Evolutionary conservation across 2,888 invertebrate genomes (phyloP), one percentile per base, ranked within the genome.

Genomic region (Ectemnius lituratus): DNA sequence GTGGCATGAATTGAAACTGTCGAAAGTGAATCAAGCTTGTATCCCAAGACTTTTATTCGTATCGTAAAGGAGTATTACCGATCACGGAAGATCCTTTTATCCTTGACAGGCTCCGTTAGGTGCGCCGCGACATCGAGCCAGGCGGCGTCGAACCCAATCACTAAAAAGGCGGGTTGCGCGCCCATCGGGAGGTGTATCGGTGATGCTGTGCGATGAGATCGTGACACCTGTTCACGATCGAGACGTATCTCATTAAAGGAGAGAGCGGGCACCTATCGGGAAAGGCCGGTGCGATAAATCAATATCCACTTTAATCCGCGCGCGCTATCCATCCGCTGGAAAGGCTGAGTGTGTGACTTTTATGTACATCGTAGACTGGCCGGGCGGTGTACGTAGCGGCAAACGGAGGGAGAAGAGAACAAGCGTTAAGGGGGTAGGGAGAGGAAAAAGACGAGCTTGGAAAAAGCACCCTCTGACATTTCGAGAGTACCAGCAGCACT

Each of bases 291-390:
- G 62, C 37, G 37, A 57, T 57, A 46, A 62, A 62, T 66, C 61
- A 62, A 67, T 71, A 52, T 62, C 56, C 67, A 27, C 47, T 28
- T 58, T 59, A 18, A 70, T 20, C 59, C 58, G 14, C 58, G 52
- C 58, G 58, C 27, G 27, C 58, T 58, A 58, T 20, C 58, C 16
- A 52, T 52, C n/a, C 52, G 16, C 16, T 52, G 18, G 16, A 16
- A 52, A 16, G 52, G n/a, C 52, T 6, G 16, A 52, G 52, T 18
- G n/a, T 37, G 37, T 52, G 52, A 52, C 16, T 52, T 52, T 16
- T 52, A 52, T 52, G n/a, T 52, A 14, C 16, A 52, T 52, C n/a
- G 52, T 5, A n/a, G 52, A 52, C 52, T 4, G 16, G 11, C 52
- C 4, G n/a, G 23, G 23, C 23, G 23, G 23, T 8, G 52, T 0